phyloP scores from a whole-genome alignment of 2,113 vertebrate species.

The Dicentrarchus labrax region DNA sequence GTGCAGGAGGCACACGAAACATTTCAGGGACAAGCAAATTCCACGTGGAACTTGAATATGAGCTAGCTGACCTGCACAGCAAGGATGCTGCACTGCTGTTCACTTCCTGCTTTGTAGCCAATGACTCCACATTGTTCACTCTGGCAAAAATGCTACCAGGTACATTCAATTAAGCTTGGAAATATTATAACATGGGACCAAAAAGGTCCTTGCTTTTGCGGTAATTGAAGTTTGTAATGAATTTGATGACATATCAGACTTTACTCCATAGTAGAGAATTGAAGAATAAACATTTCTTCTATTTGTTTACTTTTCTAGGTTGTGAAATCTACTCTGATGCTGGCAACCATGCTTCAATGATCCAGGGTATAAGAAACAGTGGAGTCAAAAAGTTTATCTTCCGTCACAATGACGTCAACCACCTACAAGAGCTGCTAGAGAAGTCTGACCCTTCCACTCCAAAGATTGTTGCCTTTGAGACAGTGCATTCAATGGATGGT shows the following conservation, averaged over 20 bases:
- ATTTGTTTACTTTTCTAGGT: conserved; percentile 74
- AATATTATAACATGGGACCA: not conserved
- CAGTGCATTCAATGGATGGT: conserved; percentile 97
- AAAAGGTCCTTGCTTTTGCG: not conserved
- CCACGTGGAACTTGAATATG: conserved; percentile 91
- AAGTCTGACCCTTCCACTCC: conserved; percentile 88
- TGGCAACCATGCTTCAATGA: conserved; percentile 97
- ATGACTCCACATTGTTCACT: conserved; percentile 95
- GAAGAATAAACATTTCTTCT: not conserved
- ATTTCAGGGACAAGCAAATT: conserved; percentile 96
- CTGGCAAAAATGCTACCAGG: conserved; percentile 94
- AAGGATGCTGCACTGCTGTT: conserved; percentile 94
- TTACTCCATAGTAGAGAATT: not conserved
- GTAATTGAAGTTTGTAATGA: not conserved
- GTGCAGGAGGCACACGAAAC: conserved; percentile 94
- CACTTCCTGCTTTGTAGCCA: conserved; percentile 95
- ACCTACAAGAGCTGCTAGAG: conserved; percentile 88
- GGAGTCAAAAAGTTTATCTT: conserved; percentile 92
- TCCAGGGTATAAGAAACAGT: conserved; percentile 94
- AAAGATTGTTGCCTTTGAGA: conserved; percentile 96
- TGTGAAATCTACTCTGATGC: conserved; percentile 96
- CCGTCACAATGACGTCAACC: conserved; percentile 90
- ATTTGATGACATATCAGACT: not conserved
- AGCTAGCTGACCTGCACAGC: conserved; percentile 92
- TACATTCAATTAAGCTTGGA: conserved; percentile 50